Evolutionary conservation across 1,140 invertebrate genomes (phyloP).

Genomic region (Rhagoletis pomonella): DNA sequence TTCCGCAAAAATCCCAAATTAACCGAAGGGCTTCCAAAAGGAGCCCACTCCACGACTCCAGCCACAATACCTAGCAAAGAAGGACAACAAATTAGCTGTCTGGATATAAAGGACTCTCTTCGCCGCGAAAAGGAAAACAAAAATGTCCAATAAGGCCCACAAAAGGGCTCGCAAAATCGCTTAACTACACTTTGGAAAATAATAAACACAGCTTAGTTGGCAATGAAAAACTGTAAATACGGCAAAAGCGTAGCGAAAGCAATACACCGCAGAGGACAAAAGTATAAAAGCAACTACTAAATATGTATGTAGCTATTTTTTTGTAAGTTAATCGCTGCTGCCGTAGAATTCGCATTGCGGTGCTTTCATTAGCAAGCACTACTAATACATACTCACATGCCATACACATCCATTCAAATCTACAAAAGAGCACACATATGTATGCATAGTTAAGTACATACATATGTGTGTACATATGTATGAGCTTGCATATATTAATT

Average conservation of each 20-base stretch:
- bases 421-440: too few species aligned
- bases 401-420: neutral
- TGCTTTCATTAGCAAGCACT: conserved; percentile 14
- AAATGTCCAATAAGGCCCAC: neutral
- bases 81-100: too few species aligned
- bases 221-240: conserved; percentile 31
- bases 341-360: conserved; percentile 32
- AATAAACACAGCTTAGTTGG: conserved; percentile 49
- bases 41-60: too few species aligned
- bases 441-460: neutral
- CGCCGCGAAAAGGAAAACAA: neutral
- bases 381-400: neutral
- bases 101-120: too few species aligned
- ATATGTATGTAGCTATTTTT: neutral
- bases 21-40: too few species aligned
- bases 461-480: neutral
- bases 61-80: too few species aligned
- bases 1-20: too few species aligned
- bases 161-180: neutral
- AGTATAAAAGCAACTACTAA: neutral
- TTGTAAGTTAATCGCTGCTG: conserved; percentile 33
- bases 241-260: neutral
- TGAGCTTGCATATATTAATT: conserved; percentile 2
- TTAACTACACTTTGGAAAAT: conserved; percentile 14
- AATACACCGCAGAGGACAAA: neutral